These are phyloP conservation scores for Raja brachyura DNA, from an alignment of 2,113 vertebrate species.

Conservation along the genomic window DNA sequence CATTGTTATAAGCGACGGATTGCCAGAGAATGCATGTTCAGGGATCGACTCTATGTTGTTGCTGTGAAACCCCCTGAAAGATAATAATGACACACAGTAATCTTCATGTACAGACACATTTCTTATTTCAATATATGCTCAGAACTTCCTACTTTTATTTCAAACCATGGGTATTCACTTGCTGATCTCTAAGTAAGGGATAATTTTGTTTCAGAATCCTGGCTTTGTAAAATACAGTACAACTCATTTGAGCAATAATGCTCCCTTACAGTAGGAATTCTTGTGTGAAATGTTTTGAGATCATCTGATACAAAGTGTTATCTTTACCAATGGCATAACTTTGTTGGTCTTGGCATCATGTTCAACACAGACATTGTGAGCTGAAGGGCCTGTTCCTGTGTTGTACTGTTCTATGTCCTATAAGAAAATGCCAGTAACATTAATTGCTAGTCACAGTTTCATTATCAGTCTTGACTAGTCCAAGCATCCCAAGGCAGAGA, in stretches of 20 bases:
- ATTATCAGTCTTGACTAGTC: too few relatives aligned
- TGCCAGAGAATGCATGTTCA: constrained; percentile 77
- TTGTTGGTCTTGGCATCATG: too few relatives aligned
- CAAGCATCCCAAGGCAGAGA: background rate
- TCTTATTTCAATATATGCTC: background rate
- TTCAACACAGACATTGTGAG: too few relatives aligned
- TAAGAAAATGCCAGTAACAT: background rate
- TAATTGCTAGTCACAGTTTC: too few relatives aligned
- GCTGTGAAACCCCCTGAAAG: constrained; percentile 79
- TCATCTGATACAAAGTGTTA: background rate
- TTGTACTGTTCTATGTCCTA: too few relatives aligned
- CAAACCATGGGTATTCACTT: background rate
- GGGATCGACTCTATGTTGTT: constrained; percentile 88
- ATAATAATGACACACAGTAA: constrained; percentile 40
- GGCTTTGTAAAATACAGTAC: background rate
- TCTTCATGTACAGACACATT: background rate
- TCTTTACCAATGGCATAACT: too few relatives aligned
- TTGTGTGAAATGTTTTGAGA: background rate
- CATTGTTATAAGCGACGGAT: constrained; percentile 84
- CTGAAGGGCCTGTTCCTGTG: too few relatives aligned
- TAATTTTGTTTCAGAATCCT: constrained; percentile 40
- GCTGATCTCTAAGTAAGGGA: constrained; percentile 7
- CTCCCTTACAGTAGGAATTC: background rate
- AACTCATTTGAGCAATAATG: background rate
- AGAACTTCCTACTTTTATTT: background rate